phyloP scores from a whole-genome alignment of 1,140 invertebrate genomes.

The Spodoptera frugiperda region DNA sequence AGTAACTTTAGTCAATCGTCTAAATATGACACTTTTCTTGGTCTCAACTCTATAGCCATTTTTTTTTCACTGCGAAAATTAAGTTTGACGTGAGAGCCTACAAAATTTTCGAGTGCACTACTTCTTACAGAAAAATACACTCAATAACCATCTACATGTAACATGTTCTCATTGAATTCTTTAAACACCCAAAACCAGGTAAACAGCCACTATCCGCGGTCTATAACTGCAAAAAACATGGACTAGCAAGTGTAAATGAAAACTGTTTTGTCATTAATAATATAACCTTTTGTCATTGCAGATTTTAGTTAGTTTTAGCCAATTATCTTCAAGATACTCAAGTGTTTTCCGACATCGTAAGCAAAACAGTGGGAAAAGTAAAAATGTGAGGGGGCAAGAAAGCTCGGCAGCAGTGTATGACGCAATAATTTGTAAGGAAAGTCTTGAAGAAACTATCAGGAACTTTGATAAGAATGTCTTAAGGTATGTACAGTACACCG shows the following conservation, averaged over 20 bases:
- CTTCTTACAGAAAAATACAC: slow-evolving; percentile 73
- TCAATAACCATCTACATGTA: slow-evolving; percentile 80
- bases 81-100: slow-evolving; percentile 82
- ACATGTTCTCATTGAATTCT: slow-evolving; percentile 86
- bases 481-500: slow-evolving; percentile 37
- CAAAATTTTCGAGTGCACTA: slow-evolving; percentile 86
- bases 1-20: neutral
- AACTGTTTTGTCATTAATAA: slow-evolving; percentile 69
- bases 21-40: neutral
- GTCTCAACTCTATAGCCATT: slow-evolving; percentile 24
- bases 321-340: slow-evolving; percentile 80
- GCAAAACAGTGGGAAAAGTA: slow-evolving; percentile 71
- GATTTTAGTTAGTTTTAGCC: slow-evolving; percentile 84
- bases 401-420: slow-evolving; percentile 58
- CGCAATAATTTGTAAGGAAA: slow-evolving; percentile 75
- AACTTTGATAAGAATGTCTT: slow-evolving; percentile 82
- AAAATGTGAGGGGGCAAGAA: slow-evolving; percentile 74
- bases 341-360: slow-evolving; percentile 81
- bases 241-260: slow-evolving; percentile 10
- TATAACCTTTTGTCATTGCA: slow-evolving; percentile 81
- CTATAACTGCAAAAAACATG: neutral
- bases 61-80: slow-evolving; percentile 73
- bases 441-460: slow-evolving; percentile 73
- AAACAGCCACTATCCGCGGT: slow-evolving; percentile 30
- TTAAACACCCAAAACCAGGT: slow-evolving; percentile 85